phyloP scores from a whole-genome alignment of 2,888 invertebrate genomes.

The Trichogramma evanescens region DNA sequence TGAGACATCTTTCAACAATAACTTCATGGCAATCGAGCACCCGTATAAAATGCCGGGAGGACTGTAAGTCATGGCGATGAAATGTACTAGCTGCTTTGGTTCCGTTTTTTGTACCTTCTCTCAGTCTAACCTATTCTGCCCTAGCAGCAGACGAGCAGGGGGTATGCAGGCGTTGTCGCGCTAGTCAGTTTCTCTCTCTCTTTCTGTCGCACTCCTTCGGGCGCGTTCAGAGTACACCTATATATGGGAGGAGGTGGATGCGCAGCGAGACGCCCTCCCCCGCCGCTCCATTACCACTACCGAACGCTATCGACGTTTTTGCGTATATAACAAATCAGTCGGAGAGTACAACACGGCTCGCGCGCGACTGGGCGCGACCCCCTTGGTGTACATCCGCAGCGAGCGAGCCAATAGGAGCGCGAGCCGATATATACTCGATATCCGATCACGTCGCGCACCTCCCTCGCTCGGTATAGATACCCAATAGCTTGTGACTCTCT shows the following conservation, averaged over 20 bases:
- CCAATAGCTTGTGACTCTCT: constrained; percentile 39
- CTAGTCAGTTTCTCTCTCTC: constrained; percentile 22
- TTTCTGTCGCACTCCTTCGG: constrained; percentile 22
- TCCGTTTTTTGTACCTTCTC: too few species aligned
- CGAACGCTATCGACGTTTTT: constrained; percentile 47
- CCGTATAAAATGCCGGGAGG: too few species aligned
- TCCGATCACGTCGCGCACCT: constrained; percentile 43
- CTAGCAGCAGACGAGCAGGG: too few species aligned
- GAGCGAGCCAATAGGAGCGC: constrained; percentile 44
- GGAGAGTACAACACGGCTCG: constrained; percentile 37
- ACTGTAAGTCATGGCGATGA: too few species aligned
- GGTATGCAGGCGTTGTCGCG: too few species aligned
- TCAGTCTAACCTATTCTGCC: too few species aligned
- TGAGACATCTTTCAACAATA: too few species aligned
- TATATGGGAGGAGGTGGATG: too few species aligned
- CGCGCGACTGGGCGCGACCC: constrained; percentile 40
- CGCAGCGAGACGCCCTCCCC: background rate
- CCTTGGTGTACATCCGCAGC: constrained; percentile 8
- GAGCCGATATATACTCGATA: constrained; percentile 46
- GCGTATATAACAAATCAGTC: constrained; percentile 47
- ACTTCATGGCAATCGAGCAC: too few species aligned
- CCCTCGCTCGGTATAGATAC: constrained; percentile 33
- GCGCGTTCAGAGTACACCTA: too few species aligned
- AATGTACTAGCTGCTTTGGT: too few species aligned
- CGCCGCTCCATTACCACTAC: constrained; percentile 25